Conservation (phyloP, 2,797 vertebrate species). For the Chromobotia macracanthus region DNA sequence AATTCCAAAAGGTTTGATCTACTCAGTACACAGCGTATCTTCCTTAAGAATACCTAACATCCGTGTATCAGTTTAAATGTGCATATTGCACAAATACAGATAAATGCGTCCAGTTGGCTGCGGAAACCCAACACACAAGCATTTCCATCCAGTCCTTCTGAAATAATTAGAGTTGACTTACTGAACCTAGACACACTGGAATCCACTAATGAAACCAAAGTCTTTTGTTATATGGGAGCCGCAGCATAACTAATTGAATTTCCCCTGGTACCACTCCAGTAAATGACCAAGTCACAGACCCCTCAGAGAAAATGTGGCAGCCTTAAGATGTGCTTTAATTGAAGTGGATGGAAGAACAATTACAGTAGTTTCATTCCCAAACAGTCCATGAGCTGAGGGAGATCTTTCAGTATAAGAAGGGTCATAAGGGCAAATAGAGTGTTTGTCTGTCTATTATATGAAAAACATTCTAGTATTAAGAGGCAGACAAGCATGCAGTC, state of each 20-base stretch:
- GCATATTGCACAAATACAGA: not conserved
- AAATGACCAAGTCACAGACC: conserved; percentile 65
- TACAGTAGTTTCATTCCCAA: conserved; percentile 75
- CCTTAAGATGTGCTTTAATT: conserved; percentile 69
- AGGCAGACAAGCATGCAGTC: not conserved
- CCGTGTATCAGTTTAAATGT: not conserved
- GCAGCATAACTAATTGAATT: conserved; percentile 77
- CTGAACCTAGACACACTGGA: conserved; percentile 59
- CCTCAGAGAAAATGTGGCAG: conserved; percentile 57
- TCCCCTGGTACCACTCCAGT: conserved; percentile 61
- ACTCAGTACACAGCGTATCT: too few species aligned
- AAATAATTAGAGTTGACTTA: conserved; percentile 51
- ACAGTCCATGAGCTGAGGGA: conserved; percentile 64
- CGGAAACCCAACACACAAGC: conserved; percentile 7
- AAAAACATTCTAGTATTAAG: not conserved
- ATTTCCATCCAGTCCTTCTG: conserved; percentile 27
- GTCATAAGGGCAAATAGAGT: conserved; percentile 9
- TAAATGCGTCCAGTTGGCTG: not conserved
- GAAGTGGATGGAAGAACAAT: conserved; percentile 78
- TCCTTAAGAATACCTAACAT: not conserved
- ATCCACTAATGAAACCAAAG: conserved; percentile 75
- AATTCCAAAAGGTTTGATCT: too few species aligned
- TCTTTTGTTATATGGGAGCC: conserved; percentile 71
- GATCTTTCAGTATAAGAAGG: conserved; percentile 64
- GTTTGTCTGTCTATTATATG: not conserved